Conservation (phyloP, 2,888 invertebrate species). For the Drosophila vallismaia region DNA sequence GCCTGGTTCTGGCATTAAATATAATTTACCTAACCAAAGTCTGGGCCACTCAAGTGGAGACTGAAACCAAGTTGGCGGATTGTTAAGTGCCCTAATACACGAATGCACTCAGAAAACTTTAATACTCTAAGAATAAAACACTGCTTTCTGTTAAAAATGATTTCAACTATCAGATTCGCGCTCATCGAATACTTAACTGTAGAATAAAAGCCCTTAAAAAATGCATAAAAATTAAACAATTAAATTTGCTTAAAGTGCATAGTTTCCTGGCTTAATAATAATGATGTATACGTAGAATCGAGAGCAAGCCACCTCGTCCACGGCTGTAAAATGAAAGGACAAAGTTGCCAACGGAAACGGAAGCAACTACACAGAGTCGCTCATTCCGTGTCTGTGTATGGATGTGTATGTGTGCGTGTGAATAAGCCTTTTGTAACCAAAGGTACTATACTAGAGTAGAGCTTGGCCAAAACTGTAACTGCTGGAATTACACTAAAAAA, state of each 20-base stretch:
- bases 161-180: too few relatives aligned
- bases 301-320: slow-evolving; percentile 25
- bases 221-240: neutral
- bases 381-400: slow-evolving; percentile 39
- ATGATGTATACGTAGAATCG: slow-evolving; percentile 69
- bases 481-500: slow-evolving; percentile 71
- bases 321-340: slow-evolving; percentile 53
- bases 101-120: slow-evolving; percentile 4
- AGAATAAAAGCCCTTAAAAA: neutral
- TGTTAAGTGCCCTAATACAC: slow-evolving; percentile 54
- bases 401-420: slow-evolving; percentile 28
- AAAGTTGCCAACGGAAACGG: slow-evolving; percentile 78
- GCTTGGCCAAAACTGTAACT: slow-evolving; percentile 64
- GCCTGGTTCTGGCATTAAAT: slow-evolving; percentile 42
- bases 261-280: slow-evolving; percentile 72
- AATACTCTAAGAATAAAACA: too few relatives aligned
- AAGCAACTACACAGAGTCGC: slow-evolving; percentile 63
- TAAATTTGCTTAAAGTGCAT: slow-evolving; percentile 18
- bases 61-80: slow-evolving; percentile 43
- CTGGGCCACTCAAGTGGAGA: slow-evolving; percentile 56
- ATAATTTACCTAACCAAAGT: slow-evolving; percentile 57
- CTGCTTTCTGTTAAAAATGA: too few relatives aligned
- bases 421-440: slow-evolving; percentile 56
- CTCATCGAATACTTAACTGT: too few relatives aligned
- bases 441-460: slow-evolving; percentile 24